A percentile compares a stretch with the other conserved stretches of the same genome.
phyloP scores from a whole-genome alignment of 2,888 invertebrate genomes.

The Ophion costatus region DNA sequence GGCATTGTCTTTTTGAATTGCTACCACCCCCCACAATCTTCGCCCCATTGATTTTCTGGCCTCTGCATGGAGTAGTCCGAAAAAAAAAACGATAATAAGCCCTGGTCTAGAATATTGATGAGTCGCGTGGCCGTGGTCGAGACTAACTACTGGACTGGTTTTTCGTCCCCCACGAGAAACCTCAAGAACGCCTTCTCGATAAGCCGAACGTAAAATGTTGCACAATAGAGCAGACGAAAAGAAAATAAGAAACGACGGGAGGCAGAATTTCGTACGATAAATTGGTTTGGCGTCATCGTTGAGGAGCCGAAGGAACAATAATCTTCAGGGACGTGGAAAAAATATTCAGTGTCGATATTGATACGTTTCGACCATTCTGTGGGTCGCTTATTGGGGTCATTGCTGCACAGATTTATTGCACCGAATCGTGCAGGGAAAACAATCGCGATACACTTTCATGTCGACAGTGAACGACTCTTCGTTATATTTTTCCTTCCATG shows the following conservation, averaged over 20 bases:
- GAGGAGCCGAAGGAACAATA: not conserved
- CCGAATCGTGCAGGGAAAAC: conserved; percentile 27
- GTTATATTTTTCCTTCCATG: not conserved
- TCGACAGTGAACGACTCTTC: conserved; percentile 2
- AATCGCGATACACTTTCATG: conserved; percentile 44
- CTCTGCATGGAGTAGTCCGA: not conserved
- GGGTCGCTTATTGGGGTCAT: conserved; percentile 71
- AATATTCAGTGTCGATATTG: conserved; percentile 63
- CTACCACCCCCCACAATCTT: not conserved
- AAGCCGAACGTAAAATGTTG: conserved; percentile 56
- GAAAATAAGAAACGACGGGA: not conserved
- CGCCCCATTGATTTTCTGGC: not conserved
- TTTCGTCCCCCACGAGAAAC: conserved; percentile 53
- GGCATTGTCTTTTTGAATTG: not conserved
- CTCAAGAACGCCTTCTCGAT: conserved; percentile 53
- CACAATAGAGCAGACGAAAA: conserved; percentile 46
- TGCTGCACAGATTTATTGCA: conserved; percentile 58
- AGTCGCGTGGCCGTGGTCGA: conserved; percentile 39
- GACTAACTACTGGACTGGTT: conserved; percentile 54
- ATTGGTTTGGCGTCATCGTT: conserved; percentile 10
- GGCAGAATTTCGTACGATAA: conserved; percentile 20
- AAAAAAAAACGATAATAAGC: conserved; percentile 5
- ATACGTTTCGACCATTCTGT: conserved; percentile 59
- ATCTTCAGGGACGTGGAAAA: conserved; percentile 30
- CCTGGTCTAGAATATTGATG: conserved; percentile 45